phyloP scores from a whole-genome alignment of 2,113 vertebrate genomes.

The Cyphomyrus plagiostoma region DNA sequence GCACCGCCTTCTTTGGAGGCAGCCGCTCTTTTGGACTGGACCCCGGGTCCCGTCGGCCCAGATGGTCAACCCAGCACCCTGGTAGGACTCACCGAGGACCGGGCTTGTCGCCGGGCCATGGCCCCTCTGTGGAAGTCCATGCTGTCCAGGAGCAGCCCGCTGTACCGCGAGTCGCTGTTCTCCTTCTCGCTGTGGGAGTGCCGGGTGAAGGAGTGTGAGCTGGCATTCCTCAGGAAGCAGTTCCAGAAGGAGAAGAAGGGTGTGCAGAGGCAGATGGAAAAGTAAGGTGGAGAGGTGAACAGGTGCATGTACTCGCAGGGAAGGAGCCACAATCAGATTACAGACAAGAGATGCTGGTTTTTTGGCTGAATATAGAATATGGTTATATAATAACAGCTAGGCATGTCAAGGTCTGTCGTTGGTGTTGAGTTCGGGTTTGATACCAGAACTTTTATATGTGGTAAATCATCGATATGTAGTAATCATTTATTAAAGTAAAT shows the following conservation, averaged over 20 bases:
- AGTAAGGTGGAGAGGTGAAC: constrained; percentile 42
- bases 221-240: constrained; percentile 55
- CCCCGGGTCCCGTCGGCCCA: neutral
- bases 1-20: neutral
- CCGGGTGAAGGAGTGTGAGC: constrained; percentile 59
- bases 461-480: neutral
- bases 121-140: constrained; percentile 66
- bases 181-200: constrained; percentile 67
- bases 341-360: neutral
- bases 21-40: neutral
- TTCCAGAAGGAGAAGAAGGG: constrained; percentile 53
- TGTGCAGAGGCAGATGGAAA: constrained; percentile 52
- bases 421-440: neutral
- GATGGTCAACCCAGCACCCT: constrained; percentile 28
- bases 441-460: neutral
- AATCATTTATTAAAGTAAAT: neutral
- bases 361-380: neutral
- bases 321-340: neutral
- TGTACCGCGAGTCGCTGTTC: constrained; percentile 65
- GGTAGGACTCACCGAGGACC: neutral
- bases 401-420: neutral
- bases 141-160: constrained; percentile 64
- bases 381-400: neutral
- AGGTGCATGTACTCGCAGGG: neutral
- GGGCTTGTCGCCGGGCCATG: constrained; percentile 40